Evolutionary conservation across 2,888 invertebrate genomes (phyloP).

Genomic region (Anticlea derivata): DNA sequence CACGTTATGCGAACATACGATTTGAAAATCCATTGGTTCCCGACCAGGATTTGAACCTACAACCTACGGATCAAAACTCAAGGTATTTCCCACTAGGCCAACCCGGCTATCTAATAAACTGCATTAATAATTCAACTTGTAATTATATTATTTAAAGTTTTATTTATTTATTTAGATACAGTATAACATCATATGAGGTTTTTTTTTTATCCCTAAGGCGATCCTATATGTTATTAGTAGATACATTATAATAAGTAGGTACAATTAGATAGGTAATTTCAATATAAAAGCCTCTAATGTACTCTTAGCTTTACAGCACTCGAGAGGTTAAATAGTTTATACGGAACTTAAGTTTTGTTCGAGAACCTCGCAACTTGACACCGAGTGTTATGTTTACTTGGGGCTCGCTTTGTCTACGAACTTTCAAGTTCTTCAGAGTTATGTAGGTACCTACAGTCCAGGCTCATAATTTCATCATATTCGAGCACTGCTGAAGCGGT

Average conservation of each 20-base stretch:
- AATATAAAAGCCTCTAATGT: neutral
- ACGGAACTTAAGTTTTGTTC: slow-evolving; percentile 35
- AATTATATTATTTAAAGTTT: no score
- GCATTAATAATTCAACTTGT: no score
- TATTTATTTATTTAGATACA: no score
- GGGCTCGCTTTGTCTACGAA: slow-evolving; percentile 20
- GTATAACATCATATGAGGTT: no score
- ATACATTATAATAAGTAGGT: neutral
- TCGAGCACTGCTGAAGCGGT: no score
- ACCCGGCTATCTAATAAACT: no score
- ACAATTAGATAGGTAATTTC: neutral
- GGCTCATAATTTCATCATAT: neutral
- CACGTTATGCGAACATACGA: no score
- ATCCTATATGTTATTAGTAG: neutral
- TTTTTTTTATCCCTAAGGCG: no score
- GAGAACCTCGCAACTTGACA: slow-evolving; percentile 25
- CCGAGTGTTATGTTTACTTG: slow-evolving; percentile 31
- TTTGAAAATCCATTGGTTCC: no score
- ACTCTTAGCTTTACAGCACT: slow-evolving; percentile 6
- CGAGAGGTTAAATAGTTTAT: slow-evolving; percentile 36
- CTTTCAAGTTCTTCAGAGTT: slow-evolving; percentile 8
- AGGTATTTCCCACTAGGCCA: no score
- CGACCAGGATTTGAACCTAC: no score
- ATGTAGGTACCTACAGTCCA: neutral
- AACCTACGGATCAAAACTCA: no score